Base-by-base conservation (phyloP, 2,888 invertebrate genomes). In the Campoletis raptor region DNA sequence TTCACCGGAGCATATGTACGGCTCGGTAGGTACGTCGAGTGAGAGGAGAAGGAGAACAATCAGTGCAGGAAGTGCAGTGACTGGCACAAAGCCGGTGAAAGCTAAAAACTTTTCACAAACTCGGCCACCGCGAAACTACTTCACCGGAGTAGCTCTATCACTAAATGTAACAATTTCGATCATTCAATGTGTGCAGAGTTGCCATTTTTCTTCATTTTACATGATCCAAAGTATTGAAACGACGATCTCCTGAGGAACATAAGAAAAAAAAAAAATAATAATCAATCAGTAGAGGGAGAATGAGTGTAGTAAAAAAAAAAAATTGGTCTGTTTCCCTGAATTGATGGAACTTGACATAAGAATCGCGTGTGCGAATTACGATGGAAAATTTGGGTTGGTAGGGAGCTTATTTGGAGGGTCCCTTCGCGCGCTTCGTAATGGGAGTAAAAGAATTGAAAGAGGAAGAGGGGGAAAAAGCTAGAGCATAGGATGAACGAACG, bases 11-110 rank as follows among this genome's bases (percentile, higher is more conserved):
- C 83, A 66, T 82, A 69, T 70, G n/a, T 61, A 64, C 37, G 64
- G 36, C 36, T 36, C 8, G 76, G 42, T 37, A 82, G 54, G 67
- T 61, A 57, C 30, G 80, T 18, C 72, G 72, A 64, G 57, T 79
- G 73, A 70, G 64, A 79, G 79, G 80, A 91, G 90, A 92, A 79
- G 79, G 80, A 91, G 90, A 92, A 93, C 92, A 94, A 94, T 94
- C 93, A 94, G 94, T 93, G 94, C 94, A 92, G 93, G 92, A 94
- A 94, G 92, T 93, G 92, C 93, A 94, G 91, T 93, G 92, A 92
- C 93, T 93, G 93, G 93, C 91, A 92, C 93, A 90, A 89, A 90
- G 90, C 89, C 91, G 78, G 92, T 93, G 92, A 92, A 92, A 92
- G 92, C 92, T 92, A 91, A 89, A 91, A 89, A 92, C 90, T 90